These are phyloP conservation scores for Lycia hirtaria DNA, from an alignment of 2,888 invertebrate genomes.

Conservation along the genomic window DNA sequence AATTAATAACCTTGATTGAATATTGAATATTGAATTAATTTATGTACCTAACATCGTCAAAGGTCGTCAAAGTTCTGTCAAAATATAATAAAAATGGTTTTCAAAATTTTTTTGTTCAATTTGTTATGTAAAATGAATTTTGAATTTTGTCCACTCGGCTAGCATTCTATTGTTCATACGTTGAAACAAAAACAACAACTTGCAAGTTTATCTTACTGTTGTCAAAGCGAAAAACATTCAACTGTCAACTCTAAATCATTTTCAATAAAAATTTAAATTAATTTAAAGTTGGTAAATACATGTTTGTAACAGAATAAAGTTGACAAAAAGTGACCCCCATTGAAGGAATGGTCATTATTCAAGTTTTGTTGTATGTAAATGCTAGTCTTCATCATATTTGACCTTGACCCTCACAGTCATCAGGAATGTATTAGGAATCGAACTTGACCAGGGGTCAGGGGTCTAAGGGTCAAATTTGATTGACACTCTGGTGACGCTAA, in stretches of 20 bases:
- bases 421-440: slow-evolving; percentile 75
- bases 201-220: neutral
- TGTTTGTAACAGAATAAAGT: slow-evolving; percentile 33
- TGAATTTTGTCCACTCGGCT: slow-evolving; percentile 19
- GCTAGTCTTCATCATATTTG: slow-evolving; percentile 43
- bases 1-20: too few species aligned
- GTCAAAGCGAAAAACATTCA: neutral
- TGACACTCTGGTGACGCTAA: slow-evolving; percentile 62
- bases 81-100: too few species aligned
- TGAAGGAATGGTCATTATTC: slow-evolving; percentile 71
- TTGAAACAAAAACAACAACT: slow-evolving; percentile 14
- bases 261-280: neutral
- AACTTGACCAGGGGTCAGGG: slow-evolving; percentile 78
- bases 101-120: neutral
- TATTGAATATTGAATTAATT: too few species aligned
- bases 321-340: slow-evolving; percentile 71
- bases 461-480: slow-evolving; percentile 62
- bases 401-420: slow-evolving; percentile 67
- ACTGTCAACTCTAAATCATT: neutral
- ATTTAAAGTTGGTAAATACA: neutral
- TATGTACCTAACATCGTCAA: too few species aligned
- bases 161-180: slow-evolving; percentile 14
- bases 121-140: slow-evolving; percentile 8
- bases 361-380: slow-evolving; percentile 76
- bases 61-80: too few species aligned